Conservation (phyloP, 2,888 invertebrate species). For the Chironomus riparius region DNA sequence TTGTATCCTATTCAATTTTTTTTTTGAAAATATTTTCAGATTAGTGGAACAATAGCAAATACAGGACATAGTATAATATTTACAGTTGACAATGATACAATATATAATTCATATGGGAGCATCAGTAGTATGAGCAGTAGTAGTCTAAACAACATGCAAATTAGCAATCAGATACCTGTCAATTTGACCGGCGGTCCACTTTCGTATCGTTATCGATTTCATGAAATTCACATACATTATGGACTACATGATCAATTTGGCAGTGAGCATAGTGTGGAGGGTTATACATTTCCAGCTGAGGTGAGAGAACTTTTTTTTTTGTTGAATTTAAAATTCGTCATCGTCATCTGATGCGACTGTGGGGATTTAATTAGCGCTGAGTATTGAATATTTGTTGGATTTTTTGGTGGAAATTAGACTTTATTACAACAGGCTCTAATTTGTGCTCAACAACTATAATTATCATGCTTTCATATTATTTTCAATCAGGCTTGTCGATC, state of each 20-base stretch:
- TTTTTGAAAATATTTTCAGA: conserved; percentile 46
- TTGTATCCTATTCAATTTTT: not conserved
- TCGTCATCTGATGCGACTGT: too few relatives aligned
- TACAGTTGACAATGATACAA: conserved; percentile 75
- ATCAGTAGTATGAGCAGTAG: conserved; percentile 42
- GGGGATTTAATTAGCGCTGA: too few relatives aligned
- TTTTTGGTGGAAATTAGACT: too few relatives aligned
- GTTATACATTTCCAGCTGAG: conserved; percentile 95
- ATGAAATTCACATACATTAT: conserved; percentile 91
- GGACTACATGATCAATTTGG: conserved; percentile 85
- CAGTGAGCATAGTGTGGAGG: conserved; percentile 94
- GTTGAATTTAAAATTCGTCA: too few relatives aligned
- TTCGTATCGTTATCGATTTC: conserved; percentile 90
- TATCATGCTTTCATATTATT: too few relatives aligned
- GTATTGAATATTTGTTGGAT: too few relatives aligned
- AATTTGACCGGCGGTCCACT: conserved; percentile 94
- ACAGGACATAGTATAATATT: conserved; percentile 93
- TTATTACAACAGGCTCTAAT: too few relatives aligned
- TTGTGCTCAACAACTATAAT: too few relatives aligned
- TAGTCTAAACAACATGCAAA: conserved; percentile 42
- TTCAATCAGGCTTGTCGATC: too few relatives aligned
- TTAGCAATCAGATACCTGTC: conserved; percentile 51
- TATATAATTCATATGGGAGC: conserved; percentile 38
- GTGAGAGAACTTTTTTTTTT: conserved; percentile 47
- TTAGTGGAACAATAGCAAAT: conserved; percentile 82